Evolutionary conservation across 2,113 vertebrate species (phyloP), one percentile per base, ranked within the genome.

Genomic region (Amblyopsis rosae): DNA sequence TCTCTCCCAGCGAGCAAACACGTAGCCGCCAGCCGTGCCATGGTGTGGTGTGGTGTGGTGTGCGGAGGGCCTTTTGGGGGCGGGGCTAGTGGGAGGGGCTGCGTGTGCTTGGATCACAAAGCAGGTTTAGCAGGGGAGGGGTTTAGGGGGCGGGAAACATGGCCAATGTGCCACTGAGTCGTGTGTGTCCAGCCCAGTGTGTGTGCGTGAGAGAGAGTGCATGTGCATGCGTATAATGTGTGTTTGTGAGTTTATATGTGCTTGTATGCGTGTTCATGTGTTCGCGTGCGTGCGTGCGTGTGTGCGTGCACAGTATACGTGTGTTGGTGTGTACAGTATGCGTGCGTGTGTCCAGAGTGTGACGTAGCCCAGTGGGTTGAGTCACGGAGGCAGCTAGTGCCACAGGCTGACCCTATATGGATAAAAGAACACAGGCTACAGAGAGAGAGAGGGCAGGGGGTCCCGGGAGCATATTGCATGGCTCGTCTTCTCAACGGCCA

Each of bases 101-200:
- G 79, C 62, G 53, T 73, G 72, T 61, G 61, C 49, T 78, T 77
- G 85, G 76, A 75, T 77, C 56, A 66, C 69, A 59, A 82, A 81
- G 69, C 56, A 70, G 74, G 62, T 62, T 11, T n/a, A 58, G 63
- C 45, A 10, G 50, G 10, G 19, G 69, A 66, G 12, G 72, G 79
- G 72, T 73, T 69, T 73, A 65, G 50, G 41, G 69, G 75, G 82
- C 82, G 82, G 65, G 61, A 64, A 70, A 47, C 77, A 74, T 45
- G 12, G 62, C 17, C 54, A 48, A 60, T 33, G 54, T 69, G 75
- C 77, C 70, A 60, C 47, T 1, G 64, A 15, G 64, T 72, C 60
- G 70, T 50, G 15, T 17, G 48, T 69, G 77, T 75, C 72, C 54
- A 53, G 51, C 75, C 54, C 59, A 51, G 58, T 62, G 51, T 54